Conservation (phyloP, 2,113 vertebrate genomes). For the Caranx melampygus region DNA sequence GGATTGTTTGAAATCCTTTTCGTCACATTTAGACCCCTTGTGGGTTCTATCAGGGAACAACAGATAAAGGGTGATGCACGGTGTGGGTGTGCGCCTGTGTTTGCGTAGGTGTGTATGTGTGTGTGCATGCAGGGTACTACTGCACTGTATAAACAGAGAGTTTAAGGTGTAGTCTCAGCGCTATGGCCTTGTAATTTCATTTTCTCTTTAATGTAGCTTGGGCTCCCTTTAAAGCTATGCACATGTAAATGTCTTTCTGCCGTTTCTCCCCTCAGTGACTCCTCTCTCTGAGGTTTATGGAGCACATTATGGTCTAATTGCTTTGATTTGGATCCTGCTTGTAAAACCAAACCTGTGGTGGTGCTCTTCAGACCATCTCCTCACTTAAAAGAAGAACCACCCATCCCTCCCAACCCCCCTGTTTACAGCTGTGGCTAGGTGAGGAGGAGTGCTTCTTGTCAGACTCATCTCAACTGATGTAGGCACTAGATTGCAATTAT, state of each 20-base stretch:
- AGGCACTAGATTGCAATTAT: constrained; percentile 42
- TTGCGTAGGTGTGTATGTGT: not conserved
- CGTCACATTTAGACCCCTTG: constrained; percentile 71
- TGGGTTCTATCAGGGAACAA: constrained; percentile 60
- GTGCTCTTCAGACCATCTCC: constrained; percentile 78
- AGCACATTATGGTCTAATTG: constrained; percentile 86
- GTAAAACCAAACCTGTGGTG: constrained; percentile 81
- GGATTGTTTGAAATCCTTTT: constrained; percentile 78
- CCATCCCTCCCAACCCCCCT: constrained; percentile 7
- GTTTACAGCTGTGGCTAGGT: constrained; percentile 35
- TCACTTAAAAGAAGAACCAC: constrained; percentile 75
- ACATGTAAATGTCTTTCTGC: constrained; percentile 62
- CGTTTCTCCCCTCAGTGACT: constrained; percentile 68
- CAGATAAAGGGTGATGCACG: constrained; percentile 7
- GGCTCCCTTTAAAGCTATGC: constrained; percentile 58
- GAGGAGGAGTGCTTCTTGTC: constrained; percentile 36
- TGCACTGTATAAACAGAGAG: not conserved
- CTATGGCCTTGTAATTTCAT: constrained; percentile 59
- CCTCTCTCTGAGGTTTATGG: constrained; percentile 83
- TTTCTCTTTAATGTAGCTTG: constrained; percentile 66
- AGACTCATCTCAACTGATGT: constrained; percentile 27
- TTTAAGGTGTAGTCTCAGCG: constrained; percentile 31
- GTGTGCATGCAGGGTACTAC: not conserved
- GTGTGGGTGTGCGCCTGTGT: not conserved
- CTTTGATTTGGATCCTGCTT: constrained; percentile 85